Evolutionary conservation across 30 jellyfish, hydroid and myxozoan species (phyloP).

Genomic region (Aurelia aurita): DNA sequence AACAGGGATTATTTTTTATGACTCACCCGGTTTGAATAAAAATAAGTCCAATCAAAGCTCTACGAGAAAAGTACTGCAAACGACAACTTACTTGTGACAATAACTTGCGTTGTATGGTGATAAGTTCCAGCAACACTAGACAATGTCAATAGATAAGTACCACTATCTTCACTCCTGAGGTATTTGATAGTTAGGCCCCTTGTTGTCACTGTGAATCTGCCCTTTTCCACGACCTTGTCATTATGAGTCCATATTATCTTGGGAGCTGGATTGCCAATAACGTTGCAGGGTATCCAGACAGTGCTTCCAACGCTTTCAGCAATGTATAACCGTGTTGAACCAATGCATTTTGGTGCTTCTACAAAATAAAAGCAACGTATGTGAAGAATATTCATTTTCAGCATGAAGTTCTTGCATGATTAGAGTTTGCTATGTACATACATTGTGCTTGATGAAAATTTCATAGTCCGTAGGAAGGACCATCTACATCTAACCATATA

Average conservation of each 20-base stretch:
- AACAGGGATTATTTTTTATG: too few relatives aligned
- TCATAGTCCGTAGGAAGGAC: too few relatives aligned
- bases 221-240: constrained; percentile 54
- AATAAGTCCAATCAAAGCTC: too few relatives aligned
- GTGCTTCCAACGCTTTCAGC: constrained; percentile 84
- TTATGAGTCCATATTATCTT: constrained; percentile 76
- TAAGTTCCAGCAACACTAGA: constrained; percentile 66
- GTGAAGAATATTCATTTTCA: background rate
- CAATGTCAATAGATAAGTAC: constrained; percentile 90
- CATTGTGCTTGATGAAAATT: too few relatives aligned
- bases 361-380: background rate
- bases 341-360: constrained; percentile 76
- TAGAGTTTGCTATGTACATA: too few relatives aligned
- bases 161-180: constrained; percentile 75
- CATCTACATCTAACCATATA: too few relatives aligned
- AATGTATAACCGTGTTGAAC: constrained; percentile 51
- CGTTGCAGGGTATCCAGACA: constrained; percentile 82
- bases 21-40: too few relatives aligned
- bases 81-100: constrained; percentile 75
- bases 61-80: background rate
- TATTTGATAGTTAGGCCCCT: constrained; percentile 74
- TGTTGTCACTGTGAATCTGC: constrained; percentile 67
- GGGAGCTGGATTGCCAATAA: constrained; percentile 90
- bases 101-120: constrained; percentile 57
- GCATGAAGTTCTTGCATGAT: too few relatives aligned